A percentile compares a stretch with the other conserved stretches of the same genome.
Conservation (phyloP, 2,113 vertebrate genomes). For the Scolopax mira region DNA sequence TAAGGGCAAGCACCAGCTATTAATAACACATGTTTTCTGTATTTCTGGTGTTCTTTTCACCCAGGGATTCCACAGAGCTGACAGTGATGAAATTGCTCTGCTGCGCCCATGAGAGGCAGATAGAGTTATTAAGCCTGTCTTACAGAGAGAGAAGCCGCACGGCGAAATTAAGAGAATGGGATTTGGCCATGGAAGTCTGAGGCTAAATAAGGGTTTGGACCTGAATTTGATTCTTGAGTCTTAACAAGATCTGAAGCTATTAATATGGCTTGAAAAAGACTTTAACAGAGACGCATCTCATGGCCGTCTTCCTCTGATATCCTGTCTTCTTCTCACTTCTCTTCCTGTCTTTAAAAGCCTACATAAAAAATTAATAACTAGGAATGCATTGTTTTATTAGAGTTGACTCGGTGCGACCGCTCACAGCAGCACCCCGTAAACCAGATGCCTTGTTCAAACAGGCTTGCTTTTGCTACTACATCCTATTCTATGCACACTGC, state of each 20-base stretch:
- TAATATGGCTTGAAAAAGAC: background rate
- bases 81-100: background rate
- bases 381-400: conserved; percentile 31
- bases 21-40: conserved; percentile 43
- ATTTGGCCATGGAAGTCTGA: background rate
- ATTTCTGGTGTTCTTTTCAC: conserved; percentile 38
- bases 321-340: background rate
- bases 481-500: background rate
- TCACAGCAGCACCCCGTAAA: conserved; percentile 8
- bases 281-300: background rate
- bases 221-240: background rate
- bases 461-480: background rate
- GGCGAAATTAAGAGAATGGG: background rate
- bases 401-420: conserved; percentile 13
- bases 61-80: conserved; percentile 40
- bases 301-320: background rate
- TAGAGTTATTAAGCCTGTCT: background rate
- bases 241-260: background rate
- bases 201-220: background rate
- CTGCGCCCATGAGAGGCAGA: conserved; percentile 13
- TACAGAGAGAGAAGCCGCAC: background rate
- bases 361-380: conserved; percentile 47
- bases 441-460: conserved; percentile 23
- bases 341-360: conserved; percentile 20
- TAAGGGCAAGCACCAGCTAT: conserved; percentile 38